Evolutionary conservation across 2,888 invertebrate genomes (phyloP).

Genomic region (Schrankia costaestrigalis): DNA sequence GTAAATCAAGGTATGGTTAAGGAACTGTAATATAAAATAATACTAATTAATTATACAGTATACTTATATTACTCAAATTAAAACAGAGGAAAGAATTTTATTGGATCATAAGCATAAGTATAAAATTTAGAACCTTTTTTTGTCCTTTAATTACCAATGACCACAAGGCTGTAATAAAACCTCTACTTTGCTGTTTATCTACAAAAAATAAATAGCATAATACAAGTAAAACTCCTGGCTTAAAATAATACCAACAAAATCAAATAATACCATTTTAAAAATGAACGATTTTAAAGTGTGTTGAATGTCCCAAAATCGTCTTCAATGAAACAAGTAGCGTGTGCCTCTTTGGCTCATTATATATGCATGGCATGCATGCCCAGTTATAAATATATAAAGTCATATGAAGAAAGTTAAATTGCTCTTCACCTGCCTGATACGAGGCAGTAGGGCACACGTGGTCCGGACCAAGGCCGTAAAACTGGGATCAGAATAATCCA

Average conservation of each 20-base stretch:
- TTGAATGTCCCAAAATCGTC: constrained; percentile 37
- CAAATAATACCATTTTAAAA: constrained; percentile 4
- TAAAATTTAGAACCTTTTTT: no score
- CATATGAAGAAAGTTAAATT: constrained; percentile 32
- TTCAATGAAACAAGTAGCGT: constrained; percentile 38
- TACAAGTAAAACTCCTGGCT: no score
- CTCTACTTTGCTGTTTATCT: no score
- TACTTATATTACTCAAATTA: no score
- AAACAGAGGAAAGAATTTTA: no score
- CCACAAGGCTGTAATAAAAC: no score
- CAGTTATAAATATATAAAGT: constrained; percentile 34
- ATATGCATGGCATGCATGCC: constrained; percentile 52
- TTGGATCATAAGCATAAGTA: no score
- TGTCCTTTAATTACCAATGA: no score
- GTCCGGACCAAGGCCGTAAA: constrained; percentile 29
- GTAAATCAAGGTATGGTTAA: no score
- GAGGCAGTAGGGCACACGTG: constrained; percentile 41
- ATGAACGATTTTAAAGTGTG: constrained; percentile 10
- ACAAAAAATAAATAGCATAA: no score
- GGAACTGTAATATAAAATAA: no score
- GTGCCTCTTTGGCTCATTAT: constrained; percentile 47
- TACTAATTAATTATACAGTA: no score
- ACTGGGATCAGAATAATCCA: constrained; percentile 25
- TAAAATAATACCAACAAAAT: constrained; percentile 1
- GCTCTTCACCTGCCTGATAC: constrained; percentile 23